These are phyloP conservation scores for Heliocidaris erythrogramma DNA, from an alignment of 35 echinoderm and acorn worm genomes.

Conservation along the genomic window DNA sequence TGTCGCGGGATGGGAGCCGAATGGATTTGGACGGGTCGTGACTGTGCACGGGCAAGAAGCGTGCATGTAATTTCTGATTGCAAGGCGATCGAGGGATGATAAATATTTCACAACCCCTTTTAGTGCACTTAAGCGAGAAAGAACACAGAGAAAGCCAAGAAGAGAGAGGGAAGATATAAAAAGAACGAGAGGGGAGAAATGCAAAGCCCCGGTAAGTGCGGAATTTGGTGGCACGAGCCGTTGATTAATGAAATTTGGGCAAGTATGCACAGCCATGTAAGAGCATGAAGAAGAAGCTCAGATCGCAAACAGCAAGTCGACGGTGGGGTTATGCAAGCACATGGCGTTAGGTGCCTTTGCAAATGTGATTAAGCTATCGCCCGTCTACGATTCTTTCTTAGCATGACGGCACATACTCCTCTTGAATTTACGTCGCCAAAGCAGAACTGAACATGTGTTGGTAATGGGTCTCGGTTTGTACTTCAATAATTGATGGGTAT, in stretches of 20 bases:
- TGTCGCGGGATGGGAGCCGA: slow-evolving; percentile 35
- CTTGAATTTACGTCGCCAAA: slow-evolving; percentile 10
- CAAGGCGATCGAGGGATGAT: slow-evolving; percentile 28
- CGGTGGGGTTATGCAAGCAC: slow-evolving; percentile 18
- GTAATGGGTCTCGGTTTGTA: background rate
- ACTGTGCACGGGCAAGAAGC: slow-evolving; percentile 26
- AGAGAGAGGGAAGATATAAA: slow-evolving; percentile 6
- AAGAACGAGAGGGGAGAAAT: background rate
- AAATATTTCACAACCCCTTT: slow-evolving; percentile 53
- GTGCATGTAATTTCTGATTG: slow-evolving; percentile 51
- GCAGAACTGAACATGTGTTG: background rate
- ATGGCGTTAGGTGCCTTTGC: slow-evolving; percentile 3
- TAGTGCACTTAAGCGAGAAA: slow-evolving; percentile 39
- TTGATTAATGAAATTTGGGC: slow-evolving; percentile 55
- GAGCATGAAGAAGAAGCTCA: background rate
- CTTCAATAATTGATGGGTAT: background rate
- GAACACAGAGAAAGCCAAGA: background rate
- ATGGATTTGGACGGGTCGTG: slow-evolving; percentile 49
- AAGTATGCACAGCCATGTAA: slow-evolving; percentile 41
- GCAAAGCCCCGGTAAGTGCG: slow-evolving; percentile 20
- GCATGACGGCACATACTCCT: background rate
- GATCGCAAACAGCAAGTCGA: slow-evolving; percentile 8
- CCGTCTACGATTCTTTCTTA: background rate
- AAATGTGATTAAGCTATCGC: slow-evolving; percentile 13
- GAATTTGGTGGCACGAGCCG: slow-evolving; percentile 33